Evolutionary conservation across 2,888 invertebrate genomes (phyloP), one percentile per base, ranked within the genome.

Genomic region (Diabrotica balteata): DNA sequence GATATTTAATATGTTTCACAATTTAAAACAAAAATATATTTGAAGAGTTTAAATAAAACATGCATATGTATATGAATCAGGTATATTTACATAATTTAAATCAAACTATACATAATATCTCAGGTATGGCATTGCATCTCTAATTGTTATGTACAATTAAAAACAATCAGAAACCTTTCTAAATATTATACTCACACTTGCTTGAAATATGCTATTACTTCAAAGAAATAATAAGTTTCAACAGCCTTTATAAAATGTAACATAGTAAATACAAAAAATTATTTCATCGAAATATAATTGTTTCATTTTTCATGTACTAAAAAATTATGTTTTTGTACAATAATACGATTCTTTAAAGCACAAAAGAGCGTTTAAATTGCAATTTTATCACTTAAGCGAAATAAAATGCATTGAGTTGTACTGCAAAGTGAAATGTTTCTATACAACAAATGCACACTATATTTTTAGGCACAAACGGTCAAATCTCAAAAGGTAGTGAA

Each of bases 71-170:
- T 70, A 70, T 69, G 61, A 72, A 69, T 73, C 71, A 72, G 73
- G 70, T 73, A 73, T 73, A 73, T 73, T 72, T 73, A 73, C 73
- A 73, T 70, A 59, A 64, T 71, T 68, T 66, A 73, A 71, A 69
- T 72, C 69, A 73, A 73, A 73, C 73, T 73, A 73, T 73, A 73
- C 69, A 73, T 73, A 73, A 73, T 73, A 72, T 72, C 70, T 73
- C 72, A 72, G 73, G 72, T 72, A 73, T 73, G 72, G 73, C 72
- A 73, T 73, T 71, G 70, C 72, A 72, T 71, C 66, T 69, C 61
- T 69, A 68, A 71, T 66, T 62, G 67, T 69, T 72, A 72, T 72
- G 63, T 72, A 72, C 71, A 72, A 66, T 67, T 66, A 64, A 68
- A 66, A 66, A 71, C 67, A 68, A 68, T 68, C 66, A 67, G 67